Percentiles rank a stretch among this genome's conserved stretches.
Evolutionary conservation across 2,113 vertebrate genomes (phyloP).

Genomic region (Hemibagrus wyckioides): DNA sequence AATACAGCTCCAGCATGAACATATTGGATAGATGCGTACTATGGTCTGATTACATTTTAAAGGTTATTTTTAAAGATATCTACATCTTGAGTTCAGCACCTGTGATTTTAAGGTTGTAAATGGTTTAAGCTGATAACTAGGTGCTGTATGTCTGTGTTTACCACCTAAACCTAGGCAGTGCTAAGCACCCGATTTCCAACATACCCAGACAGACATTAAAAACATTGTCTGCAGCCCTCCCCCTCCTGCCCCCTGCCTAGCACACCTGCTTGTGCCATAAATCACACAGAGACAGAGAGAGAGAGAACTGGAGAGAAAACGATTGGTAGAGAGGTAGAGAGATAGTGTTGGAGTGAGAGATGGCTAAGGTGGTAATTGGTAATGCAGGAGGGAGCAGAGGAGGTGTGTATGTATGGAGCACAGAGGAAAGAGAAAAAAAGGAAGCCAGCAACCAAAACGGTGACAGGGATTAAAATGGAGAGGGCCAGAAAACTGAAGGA

Average conservation of each 20-base stretch:
- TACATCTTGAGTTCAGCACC: neutral
- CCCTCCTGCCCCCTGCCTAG: conserved; percentile 32
- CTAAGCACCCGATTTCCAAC: conserved; percentile 24
- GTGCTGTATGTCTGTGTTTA: conserved; percentile 20
- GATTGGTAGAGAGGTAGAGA: conserved; percentile 17
- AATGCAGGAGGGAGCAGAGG: conserved; percentile 3
- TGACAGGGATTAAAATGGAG: neutral
- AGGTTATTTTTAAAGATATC: neutral
- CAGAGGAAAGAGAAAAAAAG: neutral
- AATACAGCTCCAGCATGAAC: neutral
- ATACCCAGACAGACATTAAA: conserved; percentile 40
- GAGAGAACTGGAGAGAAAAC: conserved; percentile 28
- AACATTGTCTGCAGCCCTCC: conserved; percentile 37
- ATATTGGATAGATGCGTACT: neutral
- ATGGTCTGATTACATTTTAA: neutral
- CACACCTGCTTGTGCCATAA: conserved; percentile 59
- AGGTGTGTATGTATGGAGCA: neutral
- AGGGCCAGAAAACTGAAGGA: conserved; percentile 1
- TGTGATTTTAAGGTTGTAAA: neutral
- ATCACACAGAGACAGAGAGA: conserved; percentile 48
- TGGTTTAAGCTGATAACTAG: neutral
- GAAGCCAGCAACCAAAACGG: neutral
- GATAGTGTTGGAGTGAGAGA: conserved; percentile 1
- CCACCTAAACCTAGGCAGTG: conserved; percentile 30
- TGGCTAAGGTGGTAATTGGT: conserved; percentile 20